A percentile compares a stretch with the other conserved stretches of the same genome.
Conservation (phyloP, 1,140 invertebrate genomes). For the Drosophila mojavensis region DNA sequence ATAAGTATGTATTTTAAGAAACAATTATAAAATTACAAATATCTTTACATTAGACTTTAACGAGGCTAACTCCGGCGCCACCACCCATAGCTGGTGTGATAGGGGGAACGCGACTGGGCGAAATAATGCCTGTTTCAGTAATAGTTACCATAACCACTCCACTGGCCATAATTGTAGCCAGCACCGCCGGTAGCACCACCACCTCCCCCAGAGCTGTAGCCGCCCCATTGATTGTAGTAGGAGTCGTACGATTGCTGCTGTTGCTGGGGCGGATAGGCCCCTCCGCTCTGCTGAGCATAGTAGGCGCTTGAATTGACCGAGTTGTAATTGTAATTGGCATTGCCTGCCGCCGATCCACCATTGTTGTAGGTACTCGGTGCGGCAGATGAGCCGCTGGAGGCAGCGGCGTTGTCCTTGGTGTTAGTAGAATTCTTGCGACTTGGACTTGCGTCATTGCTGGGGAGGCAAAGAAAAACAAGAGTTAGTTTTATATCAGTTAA, state of each 20-base stretch:
- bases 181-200: constrained; percentile 87
- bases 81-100: neutral
- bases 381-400: constrained; percentile 34
- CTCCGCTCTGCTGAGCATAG: constrained; percentile 85
- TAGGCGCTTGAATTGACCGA: constrained; percentile 86
- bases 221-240: constrained; percentile 90
- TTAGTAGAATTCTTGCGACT: constrained; percentile 62
- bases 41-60: constrained; percentile 59
- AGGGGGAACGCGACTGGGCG: neutral
- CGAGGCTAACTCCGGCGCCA: constrained; percentile 25
- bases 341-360: constrained; percentile 50
- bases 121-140: constrained; percentile 42
- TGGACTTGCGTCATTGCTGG: constrained; percentile 70
- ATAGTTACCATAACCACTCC: constrained; percentile 86
- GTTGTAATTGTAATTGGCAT: constrained; percentile 67
- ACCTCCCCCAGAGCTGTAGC: constrained; percentile 84
- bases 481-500: neutral
- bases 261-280: constrained; percentile 86
- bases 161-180: constrained; percentile 86
- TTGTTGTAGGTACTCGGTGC: constrained; percentile 71
- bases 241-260: constrained; percentile 88
- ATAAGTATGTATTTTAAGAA: constrained; percentile 46
- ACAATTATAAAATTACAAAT: constrained; percentile 68
- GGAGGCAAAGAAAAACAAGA: neutral
- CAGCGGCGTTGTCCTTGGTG: constrained; percentile 51